Base-by-base conservation (phyloP, 2,888 invertebrate species). In the Aphidoletes aphidimyza region DNA sequence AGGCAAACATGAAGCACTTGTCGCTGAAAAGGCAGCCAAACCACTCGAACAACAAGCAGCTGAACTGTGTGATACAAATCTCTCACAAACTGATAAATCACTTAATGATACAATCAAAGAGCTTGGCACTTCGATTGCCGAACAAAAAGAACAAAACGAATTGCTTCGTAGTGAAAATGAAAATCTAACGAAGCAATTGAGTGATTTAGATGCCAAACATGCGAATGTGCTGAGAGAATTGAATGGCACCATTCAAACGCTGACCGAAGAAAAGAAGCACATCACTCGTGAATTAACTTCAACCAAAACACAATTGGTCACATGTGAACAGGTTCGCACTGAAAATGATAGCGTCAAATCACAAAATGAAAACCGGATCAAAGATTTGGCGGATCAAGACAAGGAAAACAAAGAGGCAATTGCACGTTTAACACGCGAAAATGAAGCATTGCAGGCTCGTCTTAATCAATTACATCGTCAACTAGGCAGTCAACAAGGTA, bases 371-470 rank as follows among this genome's bases (percentile, higher is more conserved):
- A 93, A 93, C 0, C 92, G 93, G 86, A 90, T 95, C 83, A 94
- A 95, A 89, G 94, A 96, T 87, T 92, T 94, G 87, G 90, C 92
- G 83, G 94, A 94, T 86, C 90, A 92, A 83, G 91, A 92, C 85
- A 91, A 92, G 0, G 94, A 93, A 86, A 93, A 92, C 86, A 90
- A 90, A 86, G 90, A 90, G 49, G 90, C 93, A 78, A 89, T 91
- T 85, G 90, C 91, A 36, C 89, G 90, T 5, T 88, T 92, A 0
- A 90, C 89, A 0, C 91, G 92, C 69, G 94, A 94, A 88, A 92
- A 94, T 59, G 96, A 96, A 87, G 91, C 94, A 0, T 89, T 95
- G 78, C 91, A 92, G 87, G 94, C 95, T 88, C 93, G 94, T 87
- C 91, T 94, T 19, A 92, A 92, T 85, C 92, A 94, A 88, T 88